A percentile compares a stretch with the other conserved stretches of the same genome.
These are phyloP conservation scores for Pinctada fucata DNA, from an alignment of 2,888 invertebrate genomes.

Conservation along the genomic window DNA sequence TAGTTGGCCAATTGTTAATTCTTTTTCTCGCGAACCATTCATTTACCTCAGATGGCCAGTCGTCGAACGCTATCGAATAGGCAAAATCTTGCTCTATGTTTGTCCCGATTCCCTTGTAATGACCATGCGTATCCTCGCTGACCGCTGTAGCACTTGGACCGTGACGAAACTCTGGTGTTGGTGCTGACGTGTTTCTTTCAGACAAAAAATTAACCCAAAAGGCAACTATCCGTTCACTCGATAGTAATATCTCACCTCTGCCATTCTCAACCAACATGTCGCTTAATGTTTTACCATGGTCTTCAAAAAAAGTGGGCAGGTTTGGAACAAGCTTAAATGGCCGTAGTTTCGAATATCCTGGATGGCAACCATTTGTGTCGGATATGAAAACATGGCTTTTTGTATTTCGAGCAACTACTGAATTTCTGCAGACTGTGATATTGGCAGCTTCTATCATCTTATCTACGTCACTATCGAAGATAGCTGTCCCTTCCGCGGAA, in stretches of 20 bases:
- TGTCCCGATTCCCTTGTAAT: background rate
- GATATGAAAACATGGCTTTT: conserved; percentile 2
- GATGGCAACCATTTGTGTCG: conserved; percentile 4
- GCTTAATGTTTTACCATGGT: conserved; percentile 6
- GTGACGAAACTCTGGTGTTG: conserved; percentile 18
- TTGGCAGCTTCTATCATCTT: conserved; percentile 19
- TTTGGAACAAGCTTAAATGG: conserved; percentile 4
- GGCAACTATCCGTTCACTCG: conserved; percentile 16
- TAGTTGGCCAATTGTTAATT: conserved; percentile 4
- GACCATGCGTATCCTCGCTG: conserved; percentile 10
- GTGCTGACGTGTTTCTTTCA: background rate
- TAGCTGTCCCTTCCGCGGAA: conserved; percentile 19
- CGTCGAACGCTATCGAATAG: background rate
- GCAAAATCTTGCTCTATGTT: conserved; percentile 25
- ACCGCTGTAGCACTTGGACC: conserved; percentile 21
- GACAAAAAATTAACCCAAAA: conserved; percentile 19
- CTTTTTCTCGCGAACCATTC: conserved; percentile 19
- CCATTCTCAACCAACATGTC: conserved; percentile 10
- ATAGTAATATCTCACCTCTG: background rate
- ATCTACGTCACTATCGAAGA: conserved; percentile 24
- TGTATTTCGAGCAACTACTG: background rate
- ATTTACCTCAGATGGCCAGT: background rate
- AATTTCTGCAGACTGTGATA: conserved; percentile 2
- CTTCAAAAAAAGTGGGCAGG: conserved; percentile 11
- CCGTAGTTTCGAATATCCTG: conserved; percentile 18